Evolutionary conservation across 2,888 invertebrate species (phyloP).

Genomic region (Ophion slaviceki): DNA sequence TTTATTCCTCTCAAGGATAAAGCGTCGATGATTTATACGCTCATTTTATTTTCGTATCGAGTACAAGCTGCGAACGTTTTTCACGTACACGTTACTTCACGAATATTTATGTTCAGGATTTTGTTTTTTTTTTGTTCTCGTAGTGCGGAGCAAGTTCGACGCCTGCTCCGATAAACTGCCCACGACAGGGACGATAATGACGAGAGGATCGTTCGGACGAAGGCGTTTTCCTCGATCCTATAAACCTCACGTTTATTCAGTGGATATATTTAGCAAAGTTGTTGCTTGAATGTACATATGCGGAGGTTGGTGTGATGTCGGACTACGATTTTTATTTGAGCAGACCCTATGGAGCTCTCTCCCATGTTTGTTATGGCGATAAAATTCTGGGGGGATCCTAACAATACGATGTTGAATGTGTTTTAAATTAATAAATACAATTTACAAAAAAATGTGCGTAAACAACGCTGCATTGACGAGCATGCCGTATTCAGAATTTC

Average conservation of each 20-base stretch:
- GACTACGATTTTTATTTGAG: not conserved
- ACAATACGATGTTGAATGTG: no score
- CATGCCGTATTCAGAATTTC: no score
- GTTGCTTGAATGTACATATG: not conserved
- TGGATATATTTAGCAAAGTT: not conserved
- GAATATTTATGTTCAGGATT: slow-evolving; percentile 17
- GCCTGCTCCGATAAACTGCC: slow-evolving; percentile 27
- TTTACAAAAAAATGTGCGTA: no score
- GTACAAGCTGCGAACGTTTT: slow-evolving; percentile 3
- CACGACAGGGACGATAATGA: not conserved
- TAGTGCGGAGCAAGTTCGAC: slow-evolving; percentile 12
- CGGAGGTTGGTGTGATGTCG: not conserved
- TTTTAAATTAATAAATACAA: no score
- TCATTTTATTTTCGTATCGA: slow-evolving; percentile 28
- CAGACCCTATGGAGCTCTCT: not conserved
- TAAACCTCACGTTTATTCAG: not conserved
- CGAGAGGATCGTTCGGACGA: slow-evolving; percentile 35
- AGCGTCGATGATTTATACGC: slow-evolving; percentile 26
- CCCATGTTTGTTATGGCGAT: not conserved
- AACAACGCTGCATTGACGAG: no score
- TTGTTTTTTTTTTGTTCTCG: not conserved
- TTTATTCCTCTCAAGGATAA: slow-evolving; percentile 24
- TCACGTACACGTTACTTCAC: slow-evolving; percentile 5
- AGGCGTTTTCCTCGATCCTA: slow-evolving; percentile 32
- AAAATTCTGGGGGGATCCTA: no score